Evolutionary conservation across 2,797 vertebrate genomes (phyloP), one percentile per base, ranked within the genome.

Genomic region (Pachyuromys duprasi): DNA sequence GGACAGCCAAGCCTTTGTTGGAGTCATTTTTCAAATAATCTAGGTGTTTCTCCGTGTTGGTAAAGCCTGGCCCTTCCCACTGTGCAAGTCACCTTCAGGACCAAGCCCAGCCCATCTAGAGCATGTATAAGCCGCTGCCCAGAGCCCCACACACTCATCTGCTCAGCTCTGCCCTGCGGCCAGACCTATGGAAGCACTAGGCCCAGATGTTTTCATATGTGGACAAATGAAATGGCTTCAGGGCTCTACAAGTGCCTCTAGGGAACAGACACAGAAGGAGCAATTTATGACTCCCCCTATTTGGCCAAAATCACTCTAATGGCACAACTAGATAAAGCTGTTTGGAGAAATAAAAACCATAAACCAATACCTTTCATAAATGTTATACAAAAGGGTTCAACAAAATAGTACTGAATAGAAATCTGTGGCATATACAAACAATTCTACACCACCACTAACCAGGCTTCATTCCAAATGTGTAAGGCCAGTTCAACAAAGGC

Each of bases 1-100:
- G 24, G 62, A 53, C 24, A 26, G 49, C 79, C 74, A 39, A 69
- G 6, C 0, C 45, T 79, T 15, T 17, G 4, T 26, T 18, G 24
- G 22, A 45, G 63, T 57, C 13, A 18, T 2, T 57, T 57, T 49
- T 49, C 45, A 1, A 49, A 49, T 49, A 49, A 49, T 49, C 45
- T 49, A 49, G 45, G 45, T 49, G 45, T 49, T 49, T 49, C 45
- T 49, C 45, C 45, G 5, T 49, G 45, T 49, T 49, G 45, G 89
- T 94, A 81, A 96, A 92, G 86, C 95, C 79, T 31, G 60, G 89
- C 93, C 95, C 97, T 67, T 53, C 95, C 86, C 91, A 57, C 74
- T 45, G 36, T 91, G 82, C 89, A 92, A 94, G 72, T 96, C 90
- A 93, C 92, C 93, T 96, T 80, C 62, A 81, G 39, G n/a, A 65